Conservation (phyloP, 2,797 vertebrate genomes). For the Clarias fuscus region DNA sequence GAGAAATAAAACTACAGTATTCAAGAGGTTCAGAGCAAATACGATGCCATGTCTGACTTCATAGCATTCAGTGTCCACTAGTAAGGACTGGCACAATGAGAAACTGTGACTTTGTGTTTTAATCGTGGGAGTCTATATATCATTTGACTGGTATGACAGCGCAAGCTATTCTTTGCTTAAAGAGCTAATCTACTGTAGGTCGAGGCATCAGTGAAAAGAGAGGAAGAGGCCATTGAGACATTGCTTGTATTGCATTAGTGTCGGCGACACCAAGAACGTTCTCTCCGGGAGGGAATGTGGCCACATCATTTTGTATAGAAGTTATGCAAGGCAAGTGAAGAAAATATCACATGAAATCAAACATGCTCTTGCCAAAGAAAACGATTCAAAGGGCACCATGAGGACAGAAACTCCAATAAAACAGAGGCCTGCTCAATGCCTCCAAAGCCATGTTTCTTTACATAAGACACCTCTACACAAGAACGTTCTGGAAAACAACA, state of each 20-base stretch:
- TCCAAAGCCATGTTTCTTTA: slow-evolving; percentile 27
- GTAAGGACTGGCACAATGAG: neutral
- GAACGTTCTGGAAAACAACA: slow-evolving; percentile 16
- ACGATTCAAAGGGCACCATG: slow-evolving; percentile 34
- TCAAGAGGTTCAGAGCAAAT: neutral
- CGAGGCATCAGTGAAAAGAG: neutral
- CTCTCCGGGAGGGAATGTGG: slow-evolving; percentile 15
- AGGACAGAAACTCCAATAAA: slow-evolving; percentile 41
- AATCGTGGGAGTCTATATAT: neutral
- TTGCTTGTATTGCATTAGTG: slow-evolving; percentile 20
- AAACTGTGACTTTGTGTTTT: neutral
- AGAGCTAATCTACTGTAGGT: neutral
- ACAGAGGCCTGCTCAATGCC: slow-evolving; percentile 13
- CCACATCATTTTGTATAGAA: slow-evolving; percentile 37
- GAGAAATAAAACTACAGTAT: neutral
- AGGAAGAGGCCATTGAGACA: neutral
- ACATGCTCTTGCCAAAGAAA: slow-evolving; percentile 49
- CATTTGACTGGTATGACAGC: neutral
- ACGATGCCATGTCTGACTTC: neutral
- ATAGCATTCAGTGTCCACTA: neutral
- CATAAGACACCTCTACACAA: slow-evolving; percentile 11
- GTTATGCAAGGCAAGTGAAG: slow-evolving; percentile 51
- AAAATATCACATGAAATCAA: slow-evolving; percentile 47
- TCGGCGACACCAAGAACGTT: slow-evolving; percentile 12
- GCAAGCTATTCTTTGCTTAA: neutral